Base-by-base conservation (phyloP, 2,797 vertebrate genomes). In the Rhyacichthys aspro region DNA sequence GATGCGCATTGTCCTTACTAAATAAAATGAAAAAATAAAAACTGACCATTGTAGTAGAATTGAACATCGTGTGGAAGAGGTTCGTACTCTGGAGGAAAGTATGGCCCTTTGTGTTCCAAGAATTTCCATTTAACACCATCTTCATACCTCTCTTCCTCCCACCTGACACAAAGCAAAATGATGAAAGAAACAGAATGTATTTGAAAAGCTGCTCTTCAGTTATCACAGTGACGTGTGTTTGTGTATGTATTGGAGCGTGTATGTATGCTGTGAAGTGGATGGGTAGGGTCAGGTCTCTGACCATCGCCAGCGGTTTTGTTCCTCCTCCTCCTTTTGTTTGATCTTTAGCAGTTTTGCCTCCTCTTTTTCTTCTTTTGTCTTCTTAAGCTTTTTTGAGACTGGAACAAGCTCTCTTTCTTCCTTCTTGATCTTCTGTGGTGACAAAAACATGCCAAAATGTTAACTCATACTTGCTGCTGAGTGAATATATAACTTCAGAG, bases 301-400 rank as follows among this genome's bases (percentile, higher is more conserved):
- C 93, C 91, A 95, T 90, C 92, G 86, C 93, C 94, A 94, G 62
- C 92, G 89, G 50, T 74, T 90, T 68, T 81, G 64, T 60, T 92
- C 86, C 77, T 93, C 92, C 53, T 93, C 90, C 48, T 94, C 85
- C 36, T 93, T 90, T 77, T 76, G 63, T 77, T 93, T 89, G 19
- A 88, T 77, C 80, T 94, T 91, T 37, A 85, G 36, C 60, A 47
- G 70, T 70, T 69, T 90, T 1, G 83, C 74, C 2, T 88, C 91
- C 43, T 82, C 79, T 6, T 74, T 72, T 69, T 92, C 84, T 61
- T 89, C 80, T 48, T 92, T 91, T 7, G 74, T 91, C 87, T 28
- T 91, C 64, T 85, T 92, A 8, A 74, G 42, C 42, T 88, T 91
- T 43, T 80, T 79, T 0, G 85, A 55, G 37, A 84, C 70, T 0